Conservation (phyloP, 1,140 invertebrate species). For the Drosophila cardini region DNA sequence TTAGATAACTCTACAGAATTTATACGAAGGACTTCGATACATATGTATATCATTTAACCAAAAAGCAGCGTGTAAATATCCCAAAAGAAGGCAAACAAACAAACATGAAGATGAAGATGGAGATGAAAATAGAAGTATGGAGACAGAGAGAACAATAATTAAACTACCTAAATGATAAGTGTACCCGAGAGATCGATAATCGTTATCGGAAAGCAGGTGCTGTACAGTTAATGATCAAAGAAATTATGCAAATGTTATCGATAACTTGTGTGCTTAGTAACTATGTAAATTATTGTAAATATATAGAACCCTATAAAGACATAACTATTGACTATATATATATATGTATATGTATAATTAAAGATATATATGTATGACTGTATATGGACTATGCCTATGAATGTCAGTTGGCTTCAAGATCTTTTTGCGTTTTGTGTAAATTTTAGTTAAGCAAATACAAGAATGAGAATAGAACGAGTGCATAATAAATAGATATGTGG, state of each 20-base stretch:
- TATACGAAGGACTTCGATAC: conserved; percentile 81
- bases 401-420: conserved; percentile 61
- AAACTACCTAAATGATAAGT: conserved; percentile 66
- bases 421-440: conserved; percentile 67
- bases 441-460: conserved; percentile 71
- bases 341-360: conserved; percentile 9
- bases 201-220: conserved; percentile 48
- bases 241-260: conserved; percentile 13
- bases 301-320: conserved; percentile 30
- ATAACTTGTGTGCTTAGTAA: conserved; percentile 67
- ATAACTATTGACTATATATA: conserved; percentile 49
- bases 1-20: conserved; percentile 81
- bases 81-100: conserved; percentile 1
- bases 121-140: conserved; percentile 12
- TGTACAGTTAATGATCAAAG: conserved; percentile 60
- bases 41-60: conserved; percentile 77
- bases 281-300: conserved; percentile 76
- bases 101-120: conserved; percentile 3
- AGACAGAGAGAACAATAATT: conserved; percentile 79
- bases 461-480: conserved; percentile 41
- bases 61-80: conserved; percentile 67
- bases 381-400: conserved; percentile 51
- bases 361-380: conserved; percentile 46
- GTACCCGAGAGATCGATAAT: conserved; percentile 8
- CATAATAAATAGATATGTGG: conserved; percentile 22